Evolutionary conservation across 2,113 vertebrate genomes (phyloP), one percentile per base, ranked within the genome.

Genomic region (Scartelaos histophorus): DNA sequence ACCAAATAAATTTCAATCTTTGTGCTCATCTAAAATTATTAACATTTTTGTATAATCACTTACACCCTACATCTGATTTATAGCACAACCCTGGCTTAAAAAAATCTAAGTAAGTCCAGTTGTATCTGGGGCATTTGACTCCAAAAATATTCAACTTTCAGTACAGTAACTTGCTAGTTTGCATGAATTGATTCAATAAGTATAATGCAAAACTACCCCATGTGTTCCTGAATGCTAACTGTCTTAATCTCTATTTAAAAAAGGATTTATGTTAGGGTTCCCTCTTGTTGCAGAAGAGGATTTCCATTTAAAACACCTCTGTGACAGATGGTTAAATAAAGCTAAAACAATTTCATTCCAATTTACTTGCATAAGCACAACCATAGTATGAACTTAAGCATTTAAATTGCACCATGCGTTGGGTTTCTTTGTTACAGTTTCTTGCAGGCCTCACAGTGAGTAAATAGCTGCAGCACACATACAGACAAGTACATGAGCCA

Each of bases 241-340:
- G 70, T 69, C 73, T 70, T 76, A 70, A 65, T 71, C 53, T 67
- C 73, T 22, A 29, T 67, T 70, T 75, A 10, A 43, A 43, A 43
- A 43, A 7, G 7, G 9, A 43, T 11, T 10, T 43, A 43, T 43
- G 10, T 10, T 1, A 43, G 38, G 38, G 1, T 9, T 43, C 38
- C 38, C 47, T 16, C 47, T 49, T 4, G 16, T 1, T 15, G 19
- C 9, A 53, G 51, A 53, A 7, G n/a, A 54, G 19, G 51, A 54
- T 54, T 54, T 54, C 19, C n/a, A 21, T 54, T 9, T 54, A 5
- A 49, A 49, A 49, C 0, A 15, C 46, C 16, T 49, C 47, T 17
- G 15, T 17, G 47, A 5, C 4, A 51, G 4, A 5, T 19, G 5
- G 5, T 51, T 19, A 5, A 51, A 51, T 19, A 19, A 17, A 51